phyloP scores from a whole-genome alignment of 2,888 invertebrate species.

The Odontocolon sp. region DNA sequence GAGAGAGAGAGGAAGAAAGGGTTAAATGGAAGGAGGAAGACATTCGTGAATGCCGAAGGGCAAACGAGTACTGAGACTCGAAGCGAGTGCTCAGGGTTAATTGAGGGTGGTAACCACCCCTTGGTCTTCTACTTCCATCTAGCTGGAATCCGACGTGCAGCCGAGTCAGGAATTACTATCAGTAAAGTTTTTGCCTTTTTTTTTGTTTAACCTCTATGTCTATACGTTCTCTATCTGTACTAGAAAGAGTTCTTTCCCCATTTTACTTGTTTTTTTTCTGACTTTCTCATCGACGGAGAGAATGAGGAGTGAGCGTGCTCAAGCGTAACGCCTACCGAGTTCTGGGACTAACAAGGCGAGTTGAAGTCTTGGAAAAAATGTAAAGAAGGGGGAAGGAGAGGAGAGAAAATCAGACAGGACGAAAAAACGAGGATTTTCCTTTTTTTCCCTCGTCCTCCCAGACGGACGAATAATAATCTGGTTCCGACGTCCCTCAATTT shows the following conservation, averaged over 20 bases:
- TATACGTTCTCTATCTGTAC: constrained; percentile 17
- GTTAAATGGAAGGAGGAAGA: background rate
- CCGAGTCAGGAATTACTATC: constrained; percentile 71
- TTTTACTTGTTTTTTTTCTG: background rate
- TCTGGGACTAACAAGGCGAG: background rate
- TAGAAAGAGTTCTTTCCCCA: background rate
- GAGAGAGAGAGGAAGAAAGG: constrained; percentile 19
- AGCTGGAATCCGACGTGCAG: constrained; percentile 62
- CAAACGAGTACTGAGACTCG: background rate
- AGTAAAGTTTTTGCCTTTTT: constrained; percentile 59
- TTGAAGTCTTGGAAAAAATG: background rate
- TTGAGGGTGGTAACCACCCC: constrained; percentile 61
- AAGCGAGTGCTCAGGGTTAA: constrained; percentile 66
- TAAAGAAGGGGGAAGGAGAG: too few species aligned
- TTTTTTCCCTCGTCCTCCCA: background rate
- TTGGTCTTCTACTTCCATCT: background rate
- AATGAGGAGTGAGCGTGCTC: background rate
- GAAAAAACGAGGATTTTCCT: background rate
- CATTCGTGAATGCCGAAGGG: background rate
- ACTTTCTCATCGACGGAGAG: background rate
- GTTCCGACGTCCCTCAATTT: constrained; percentile 36
- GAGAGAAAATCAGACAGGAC: background rate
- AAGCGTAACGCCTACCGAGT: too few species aligned
- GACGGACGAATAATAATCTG: constrained; percentile 38
- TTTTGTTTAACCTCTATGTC: constrained; percentile 5